Conservation (phyloP, 2,113 vertebrate species). For the Hemichromis elongatus region DNA sequence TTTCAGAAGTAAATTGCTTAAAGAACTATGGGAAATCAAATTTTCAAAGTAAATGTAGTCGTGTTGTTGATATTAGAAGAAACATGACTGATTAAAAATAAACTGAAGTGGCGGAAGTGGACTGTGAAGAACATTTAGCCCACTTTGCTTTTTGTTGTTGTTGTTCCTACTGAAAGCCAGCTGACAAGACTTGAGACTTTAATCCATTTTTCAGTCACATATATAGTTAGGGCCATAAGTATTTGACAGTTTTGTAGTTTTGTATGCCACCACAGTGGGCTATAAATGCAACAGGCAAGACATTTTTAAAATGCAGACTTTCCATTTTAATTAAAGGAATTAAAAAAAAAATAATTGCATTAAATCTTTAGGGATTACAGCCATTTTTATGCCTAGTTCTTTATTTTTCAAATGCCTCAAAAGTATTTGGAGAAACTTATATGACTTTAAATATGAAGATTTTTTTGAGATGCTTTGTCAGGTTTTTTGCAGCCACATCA, state of each 20-base stretch:
- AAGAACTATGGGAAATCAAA: neutral
- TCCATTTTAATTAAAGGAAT: neutral
- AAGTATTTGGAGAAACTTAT: no score
- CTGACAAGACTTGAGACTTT: neutral
- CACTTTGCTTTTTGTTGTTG: accelerated
- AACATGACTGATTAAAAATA: neutral
- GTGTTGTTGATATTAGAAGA: neutral
- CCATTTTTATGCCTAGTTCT: neutral
- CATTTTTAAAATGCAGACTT: neutral
- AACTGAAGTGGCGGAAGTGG: neutral
- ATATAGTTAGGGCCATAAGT: no score
- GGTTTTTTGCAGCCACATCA: no score
- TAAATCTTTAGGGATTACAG: neutral
- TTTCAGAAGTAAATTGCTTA: neutral
- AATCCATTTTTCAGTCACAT: neutral
- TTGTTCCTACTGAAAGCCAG: neutral
- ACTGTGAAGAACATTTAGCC: neutral
- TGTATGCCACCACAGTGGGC: neutral
- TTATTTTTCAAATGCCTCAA: no score
- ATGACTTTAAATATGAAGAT: no score
- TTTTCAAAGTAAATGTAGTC: neutral
- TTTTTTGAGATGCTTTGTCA: no score
- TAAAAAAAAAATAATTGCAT: neutral
- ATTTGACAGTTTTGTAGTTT: neutral
- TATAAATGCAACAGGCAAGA: neutral